These are phyloP conservation scores for Chymomyza procnemis DNA, from an alignment of 2,888 invertebrate genomes.

Conservation along the genomic window DNA sequence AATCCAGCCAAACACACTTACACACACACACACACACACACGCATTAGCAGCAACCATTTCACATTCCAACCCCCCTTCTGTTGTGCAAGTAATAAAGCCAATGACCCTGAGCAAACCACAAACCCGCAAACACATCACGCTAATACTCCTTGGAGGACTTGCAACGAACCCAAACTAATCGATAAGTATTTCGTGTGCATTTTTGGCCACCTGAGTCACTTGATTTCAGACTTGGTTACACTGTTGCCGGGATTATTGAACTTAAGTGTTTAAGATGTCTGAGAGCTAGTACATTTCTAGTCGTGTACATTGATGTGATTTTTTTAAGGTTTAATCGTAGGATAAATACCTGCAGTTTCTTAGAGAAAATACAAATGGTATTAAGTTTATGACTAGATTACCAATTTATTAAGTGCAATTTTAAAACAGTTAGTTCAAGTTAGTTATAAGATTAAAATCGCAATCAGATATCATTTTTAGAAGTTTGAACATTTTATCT, in stretches of 20 bases:
- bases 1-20: constrained; percentile 3
- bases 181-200: constrained; percentile 45
- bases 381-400: too few relatives aligned
- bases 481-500: too few relatives aligned
- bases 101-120: constrained; percentile 37
- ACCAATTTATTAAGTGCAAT: too few relatives aligned
- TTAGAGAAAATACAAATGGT: too few relatives aligned
- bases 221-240: background rate
- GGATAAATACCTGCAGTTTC: too few relatives aligned
- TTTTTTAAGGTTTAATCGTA: too few relatives aligned
- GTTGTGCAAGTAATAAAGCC: constrained; percentile 33
- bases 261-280: constrained; percentile 22
- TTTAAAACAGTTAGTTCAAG: too few relatives aligned
- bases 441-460: too few relatives aligned
- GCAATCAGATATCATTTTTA: too few relatives aligned
- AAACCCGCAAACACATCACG: constrained; percentile 23
- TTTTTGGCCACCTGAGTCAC: constrained; percentile 25
- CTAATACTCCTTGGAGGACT: background rate
- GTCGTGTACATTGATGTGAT: too few relatives aligned
- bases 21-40: background rate
- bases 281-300: too few relatives aligned
- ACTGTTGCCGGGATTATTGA: constrained; percentile 35
- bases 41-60: too few relatives aligned
- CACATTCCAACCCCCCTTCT: constrained; percentile 13
- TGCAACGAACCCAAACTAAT: constrained; percentile 28